phyloP scores from a whole-genome alignment of 2,888 invertebrate genomes.

The Anorthoa munda region DNA sequence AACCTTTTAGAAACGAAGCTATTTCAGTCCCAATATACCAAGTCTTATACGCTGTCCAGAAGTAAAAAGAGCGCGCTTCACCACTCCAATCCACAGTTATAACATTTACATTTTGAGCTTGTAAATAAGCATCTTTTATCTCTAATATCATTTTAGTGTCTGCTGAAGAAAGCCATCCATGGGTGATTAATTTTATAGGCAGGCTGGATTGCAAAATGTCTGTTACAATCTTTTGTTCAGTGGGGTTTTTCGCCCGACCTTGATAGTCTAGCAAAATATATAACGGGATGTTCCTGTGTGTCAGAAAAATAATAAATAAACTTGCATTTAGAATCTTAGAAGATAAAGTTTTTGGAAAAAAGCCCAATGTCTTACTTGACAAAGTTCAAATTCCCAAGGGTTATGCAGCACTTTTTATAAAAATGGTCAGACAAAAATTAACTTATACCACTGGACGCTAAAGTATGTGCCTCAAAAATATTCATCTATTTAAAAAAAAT shows the following conservation, averaged over 20 bases:
- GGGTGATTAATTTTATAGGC: constrained; percentile 18
- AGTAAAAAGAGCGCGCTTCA: accelerated
- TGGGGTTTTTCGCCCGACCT: background rate
- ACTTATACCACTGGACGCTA: too few species aligned
- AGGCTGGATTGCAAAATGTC: background rate
- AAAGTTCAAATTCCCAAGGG: background rate
- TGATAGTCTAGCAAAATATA: constrained; percentile 12
- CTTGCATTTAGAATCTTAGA: background rate
- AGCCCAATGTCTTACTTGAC: too few species aligned
- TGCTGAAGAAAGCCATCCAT: constrained; percentile 27
- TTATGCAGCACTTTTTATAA: background rate
- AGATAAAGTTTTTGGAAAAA: background rate
- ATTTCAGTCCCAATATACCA: accelerated
- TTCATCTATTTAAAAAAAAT: too few species aligned
- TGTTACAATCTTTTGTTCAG: background rate
- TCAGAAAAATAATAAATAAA: background rate
- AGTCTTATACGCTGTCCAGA: accelerated
- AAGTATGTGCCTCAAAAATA: too few species aligned
- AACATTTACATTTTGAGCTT: background rate
- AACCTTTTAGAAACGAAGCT: background rate
- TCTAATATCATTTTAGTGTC: background rate
- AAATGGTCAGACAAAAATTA: too few species aligned
- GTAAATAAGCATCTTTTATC: constrained; percentile 6
- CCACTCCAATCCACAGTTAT: constrained; percentile 18
- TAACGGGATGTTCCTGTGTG: background rate